phyloP scores from a whole-genome alignment of 2,888 invertebrate species.

The Ectemnius lituratus region DNA sequence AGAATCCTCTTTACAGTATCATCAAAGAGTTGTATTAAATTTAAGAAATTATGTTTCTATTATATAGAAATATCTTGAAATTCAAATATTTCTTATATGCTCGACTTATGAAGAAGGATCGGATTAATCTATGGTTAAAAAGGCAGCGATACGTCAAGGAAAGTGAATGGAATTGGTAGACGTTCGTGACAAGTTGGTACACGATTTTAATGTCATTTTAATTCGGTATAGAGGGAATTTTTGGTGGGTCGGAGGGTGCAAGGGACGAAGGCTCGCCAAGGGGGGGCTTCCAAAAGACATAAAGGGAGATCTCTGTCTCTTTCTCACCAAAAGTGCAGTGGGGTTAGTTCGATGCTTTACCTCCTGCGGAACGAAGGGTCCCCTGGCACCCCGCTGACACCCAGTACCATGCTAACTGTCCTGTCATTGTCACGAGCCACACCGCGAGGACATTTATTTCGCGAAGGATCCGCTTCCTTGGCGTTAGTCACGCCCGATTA shows the following conservation, averaged over 20 bases:
- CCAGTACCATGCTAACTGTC: conserved; percentile 61
- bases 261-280: neutral
- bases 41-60: too few species aligned
- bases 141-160: too few species aligned
- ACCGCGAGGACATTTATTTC: conserved; percentile 55
- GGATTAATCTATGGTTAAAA: too few species aligned
- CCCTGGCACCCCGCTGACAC: conserved; percentile 52
- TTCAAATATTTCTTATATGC: too few species aligned
- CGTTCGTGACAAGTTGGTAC: neutral
- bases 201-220: conserved; percentile 1
- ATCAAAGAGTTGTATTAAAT: too few species aligned
- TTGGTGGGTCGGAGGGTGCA: neutral
- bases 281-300: neutral
- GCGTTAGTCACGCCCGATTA: conserved; percentile 51
- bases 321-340: neutral
- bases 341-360: conserved; percentile 9
- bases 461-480: conserved; percentile 39
- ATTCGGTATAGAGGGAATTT: neutral
- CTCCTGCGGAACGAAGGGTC: conserved; percentile 34
- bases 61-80: too few species aligned
- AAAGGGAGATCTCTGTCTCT: too few species aligned
- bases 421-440: conserved; percentile 67
- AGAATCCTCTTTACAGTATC: too few species aligned
- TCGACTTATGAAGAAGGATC: too few species aligned
- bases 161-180: too few species aligned